Percentiles rank a stretch among this genome's conserved stretches.
Evolutionary conservation across 2,797 vertebrate species (phyloP).

Genomic region (Clarias laeviceps): DNA sequence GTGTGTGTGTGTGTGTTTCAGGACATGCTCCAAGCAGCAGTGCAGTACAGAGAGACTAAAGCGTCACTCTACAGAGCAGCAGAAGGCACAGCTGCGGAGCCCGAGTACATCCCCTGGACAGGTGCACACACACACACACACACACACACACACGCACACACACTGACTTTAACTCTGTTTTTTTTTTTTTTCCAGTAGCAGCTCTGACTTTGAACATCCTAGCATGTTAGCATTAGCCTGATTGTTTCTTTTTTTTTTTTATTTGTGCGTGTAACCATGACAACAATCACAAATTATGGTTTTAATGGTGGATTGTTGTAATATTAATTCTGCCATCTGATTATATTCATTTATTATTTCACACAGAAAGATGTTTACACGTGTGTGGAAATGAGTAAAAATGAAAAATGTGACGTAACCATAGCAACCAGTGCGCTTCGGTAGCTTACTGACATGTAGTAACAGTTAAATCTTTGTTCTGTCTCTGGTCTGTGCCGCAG

Average conservation of each 20-base stretch:
- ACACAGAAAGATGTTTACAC: background rate
- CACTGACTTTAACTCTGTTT: background rate
- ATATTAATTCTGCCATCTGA: too few relatives aligned
- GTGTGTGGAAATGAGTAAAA: background rate
- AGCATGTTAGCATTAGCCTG: too few relatives aligned
- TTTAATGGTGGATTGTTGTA: background rate
- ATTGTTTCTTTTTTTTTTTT: too few relatives aligned
- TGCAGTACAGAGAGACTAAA: constrained; percentile 87
- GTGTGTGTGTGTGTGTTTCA: constrained; percentile 54
- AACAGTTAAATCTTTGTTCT: background rate
- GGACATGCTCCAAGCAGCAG: constrained; percentile 91
- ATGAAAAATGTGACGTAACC: background rate
- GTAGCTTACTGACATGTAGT: background rate
- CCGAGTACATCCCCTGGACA: constrained; percentile 93
- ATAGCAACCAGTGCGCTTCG: background rate
- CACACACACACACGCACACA: too few relatives aligned
- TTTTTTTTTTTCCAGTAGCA: background rate
- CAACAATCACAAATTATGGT: background rate
- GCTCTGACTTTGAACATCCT: background rate
- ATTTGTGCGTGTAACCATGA: background rate
- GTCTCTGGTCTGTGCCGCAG: constrained; percentile 62
- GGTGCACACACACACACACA: constrained; percentile 68
- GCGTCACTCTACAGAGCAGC: constrained; percentile 81
- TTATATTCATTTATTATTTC: background rate
- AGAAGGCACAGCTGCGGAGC: constrained; percentile 76